Evolutionary conservation across 2,797 vertebrate species (phyloP), one percentile per base, ranked within the genome.

Genomic region (Petrocephalus sullivani): DNA sequence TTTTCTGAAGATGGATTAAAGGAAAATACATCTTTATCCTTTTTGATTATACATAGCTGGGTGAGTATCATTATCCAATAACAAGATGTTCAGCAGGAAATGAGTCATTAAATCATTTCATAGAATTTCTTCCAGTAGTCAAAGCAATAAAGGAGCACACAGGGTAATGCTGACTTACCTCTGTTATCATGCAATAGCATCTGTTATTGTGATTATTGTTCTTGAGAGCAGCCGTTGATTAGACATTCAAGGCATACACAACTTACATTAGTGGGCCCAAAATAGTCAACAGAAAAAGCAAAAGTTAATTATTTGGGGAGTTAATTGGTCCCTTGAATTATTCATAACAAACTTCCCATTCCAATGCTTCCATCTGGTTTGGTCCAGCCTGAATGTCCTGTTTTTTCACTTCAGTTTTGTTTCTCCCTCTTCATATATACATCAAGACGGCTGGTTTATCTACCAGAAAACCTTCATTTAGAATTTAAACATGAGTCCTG

Each of bases 401-500:
- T 85, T 46, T 89, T 88, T 88, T 90, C 33, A 84, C 0, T 82
- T 16, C 19, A 83, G 82, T 89, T 81, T 78, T 85, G 71, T 8
- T n/a, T 86, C 33, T 87, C 6, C 75, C 14, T 16, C 0, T 85
- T 0, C n/a, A 28, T 86, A 4, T 87, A 82, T 87, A 91, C 71
- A 49, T 89, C 89, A 90, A 88, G 87, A 71, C 51, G 84, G 61
- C 90, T 88, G 85, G 87, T 86, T 86, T 89, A 67, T 89, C 64
- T 87, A 1, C 10, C 64, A 56, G 37, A 46, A 1, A 87, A 28
- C 87, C 60, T 37, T 14, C 19, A 16, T 90, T 81, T 60, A 87
- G 87, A 87, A 87, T 56, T 61, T 14, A 78, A 89, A 88, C 88
- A 93, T 91, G 92, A 92, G 90, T 88, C 89, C 49, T 87, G 81